A percentile compares a stretch with the other conserved stretches of the same genome.
These are phyloP conservation scores for Pseudococcus jackbeardsleyi DNA, from an alignment of 2,888 invertebrate genomes.

Conservation along the genomic window DNA sequence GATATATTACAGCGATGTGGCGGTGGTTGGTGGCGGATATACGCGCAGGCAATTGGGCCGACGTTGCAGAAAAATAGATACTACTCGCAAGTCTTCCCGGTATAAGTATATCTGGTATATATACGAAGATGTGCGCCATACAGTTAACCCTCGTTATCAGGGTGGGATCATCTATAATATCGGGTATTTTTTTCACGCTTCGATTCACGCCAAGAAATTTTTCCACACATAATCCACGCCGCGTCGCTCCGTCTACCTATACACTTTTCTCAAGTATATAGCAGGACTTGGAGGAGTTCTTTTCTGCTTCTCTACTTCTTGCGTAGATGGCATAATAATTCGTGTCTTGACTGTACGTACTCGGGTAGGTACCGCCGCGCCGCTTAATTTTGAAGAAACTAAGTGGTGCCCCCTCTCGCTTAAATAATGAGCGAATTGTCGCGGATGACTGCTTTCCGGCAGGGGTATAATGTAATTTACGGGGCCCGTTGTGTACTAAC, in stretches of 20 bases:
- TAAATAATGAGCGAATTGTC: constrained; percentile 52
- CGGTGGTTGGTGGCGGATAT: constrained; percentile 7
- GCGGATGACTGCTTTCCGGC: constrained; percentile 46
- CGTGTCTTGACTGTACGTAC: constrained; percentile 24
- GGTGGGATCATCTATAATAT: constrained; percentile 64
- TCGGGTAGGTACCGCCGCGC: neutral
- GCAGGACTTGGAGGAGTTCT: neutral
- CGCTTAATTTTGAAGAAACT: constrained; percentile 56
- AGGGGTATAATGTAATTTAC: constrained; percentile 61
- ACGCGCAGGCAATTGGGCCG: neutral
- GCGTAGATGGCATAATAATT: neutral
- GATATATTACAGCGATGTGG: neutral
- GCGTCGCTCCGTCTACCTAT: neutral
- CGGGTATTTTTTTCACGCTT: constrained; percentile 60
- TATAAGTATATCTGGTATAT: neutral
- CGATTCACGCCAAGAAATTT: constrained; percentile 61
- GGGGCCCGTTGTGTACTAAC: constrained; percentile 8
- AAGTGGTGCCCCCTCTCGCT: constrained; percentile 16
- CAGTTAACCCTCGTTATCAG: constrained; percentile 60
- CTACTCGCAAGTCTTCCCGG: neutral
- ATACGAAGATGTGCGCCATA: constrained; percentile 24
- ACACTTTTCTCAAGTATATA: neutral
- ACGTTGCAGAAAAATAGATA: constrained; percentile 17
- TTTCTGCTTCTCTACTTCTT: neutral
- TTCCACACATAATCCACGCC: constrained; percentile 29